A percentile compares a stretch with the other conserved stretches of the same genome.
Evolutionary conservation across 2,888 invertebrate genomes (phyloP).

Genomic region (Volucella inanis): DNA sequence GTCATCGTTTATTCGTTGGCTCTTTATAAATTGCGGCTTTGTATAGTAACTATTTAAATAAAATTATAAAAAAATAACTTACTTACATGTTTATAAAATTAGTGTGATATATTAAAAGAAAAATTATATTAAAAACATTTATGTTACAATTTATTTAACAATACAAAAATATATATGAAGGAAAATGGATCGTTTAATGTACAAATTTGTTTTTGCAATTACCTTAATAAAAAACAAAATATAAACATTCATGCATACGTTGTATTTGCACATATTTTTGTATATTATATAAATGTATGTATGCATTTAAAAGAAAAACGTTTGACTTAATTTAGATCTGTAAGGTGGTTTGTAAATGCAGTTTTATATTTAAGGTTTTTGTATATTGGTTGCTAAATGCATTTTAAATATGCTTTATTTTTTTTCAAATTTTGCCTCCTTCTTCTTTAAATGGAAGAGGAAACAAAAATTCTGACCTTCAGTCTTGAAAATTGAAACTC

Average conservation of each 20-base stretch:
- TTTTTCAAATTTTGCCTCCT: background rate
- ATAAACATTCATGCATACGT: constrained; percentile 7
- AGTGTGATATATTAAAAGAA: constrained; percentile 23
- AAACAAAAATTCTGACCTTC: constrained; percentile 66
- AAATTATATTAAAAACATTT: constrained; percentile 30
- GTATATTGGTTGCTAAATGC: constrained; percentile 25
- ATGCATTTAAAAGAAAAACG: background rate
- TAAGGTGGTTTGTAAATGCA: constrained; percentile 55
- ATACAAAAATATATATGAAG: constrained; percentile 38
- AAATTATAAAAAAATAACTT: constrained; percentile 28
- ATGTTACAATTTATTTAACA: constrained; percentile 32
- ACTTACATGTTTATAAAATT: constrained; percentile 2
- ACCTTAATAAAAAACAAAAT: constrained; percentile 8
- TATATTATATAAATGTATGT: constrained; percentile 14
- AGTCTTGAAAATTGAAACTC: constrained; percentile 67
- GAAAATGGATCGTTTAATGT: constrained; percentile 10
- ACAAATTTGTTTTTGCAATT: constrained; percentile 18
- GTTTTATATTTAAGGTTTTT: constrained; percentile 43
- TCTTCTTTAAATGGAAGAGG: constrained; percentile 13
- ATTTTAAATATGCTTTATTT: background rate
- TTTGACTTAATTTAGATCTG: too few species aligned
- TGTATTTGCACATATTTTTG: constrained; percentile 41
- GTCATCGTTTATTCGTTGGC: constrained; percentile 20
- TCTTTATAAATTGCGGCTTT: constrained; percentile 19
- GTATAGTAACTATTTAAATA: constrained; percentile 21